Conservation (phyloP, 2,797 vertebrate genomes). For the Sebastes glaucus region DNA sequence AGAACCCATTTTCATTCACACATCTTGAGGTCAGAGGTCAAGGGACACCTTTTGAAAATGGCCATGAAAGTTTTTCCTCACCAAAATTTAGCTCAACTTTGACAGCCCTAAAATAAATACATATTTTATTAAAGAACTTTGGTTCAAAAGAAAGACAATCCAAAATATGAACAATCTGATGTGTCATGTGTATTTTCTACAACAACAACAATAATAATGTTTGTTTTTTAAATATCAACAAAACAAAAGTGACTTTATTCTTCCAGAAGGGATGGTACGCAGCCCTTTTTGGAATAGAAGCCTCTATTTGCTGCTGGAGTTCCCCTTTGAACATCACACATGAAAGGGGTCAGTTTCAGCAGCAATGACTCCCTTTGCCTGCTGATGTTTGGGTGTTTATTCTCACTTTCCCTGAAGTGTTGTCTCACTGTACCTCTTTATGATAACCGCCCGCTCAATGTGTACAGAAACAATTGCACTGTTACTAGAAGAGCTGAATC, state of each 20-base stretch:
- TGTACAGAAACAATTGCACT: slow-evolving; percentile 59
- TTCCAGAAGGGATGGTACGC: slow-evolving; percentile 9
- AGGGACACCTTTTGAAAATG: no score
- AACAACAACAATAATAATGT: background rate
- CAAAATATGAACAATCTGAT: background rate
- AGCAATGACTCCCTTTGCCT: slow-evolving; percentile 34
- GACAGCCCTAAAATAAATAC: background rate
- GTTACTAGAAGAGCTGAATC: slow-evolving; percentile 79
- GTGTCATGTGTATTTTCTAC: background rate
- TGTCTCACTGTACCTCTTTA: slow-evolving; percentile 69
- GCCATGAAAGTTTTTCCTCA: no score
- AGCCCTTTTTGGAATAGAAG: slow-evolving; percentile 30
- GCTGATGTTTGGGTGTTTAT: slow-evolving; percentile 62
- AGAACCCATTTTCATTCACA: no score
- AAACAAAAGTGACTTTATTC: slow-evolving; percentile 4
- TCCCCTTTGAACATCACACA: slow-evolving; percentile 38
- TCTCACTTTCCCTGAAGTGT: slow-evolving; percentile 78
- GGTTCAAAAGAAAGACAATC: background rate
- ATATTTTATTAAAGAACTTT: background rate
- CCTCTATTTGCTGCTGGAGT: slow-evolving; percentile 30
- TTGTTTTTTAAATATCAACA: background rate
- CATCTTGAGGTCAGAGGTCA: no score
- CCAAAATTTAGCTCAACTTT: no score
- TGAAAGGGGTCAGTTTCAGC: slow-evolving; percentile 60
- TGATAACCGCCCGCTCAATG: slow-evolving; percentile 73